These are phyloP conservation scores for Alethe castanea DNA, from an alignment of 2,113 vertebrate genomes.

Conservation along the genomic window DNA sequence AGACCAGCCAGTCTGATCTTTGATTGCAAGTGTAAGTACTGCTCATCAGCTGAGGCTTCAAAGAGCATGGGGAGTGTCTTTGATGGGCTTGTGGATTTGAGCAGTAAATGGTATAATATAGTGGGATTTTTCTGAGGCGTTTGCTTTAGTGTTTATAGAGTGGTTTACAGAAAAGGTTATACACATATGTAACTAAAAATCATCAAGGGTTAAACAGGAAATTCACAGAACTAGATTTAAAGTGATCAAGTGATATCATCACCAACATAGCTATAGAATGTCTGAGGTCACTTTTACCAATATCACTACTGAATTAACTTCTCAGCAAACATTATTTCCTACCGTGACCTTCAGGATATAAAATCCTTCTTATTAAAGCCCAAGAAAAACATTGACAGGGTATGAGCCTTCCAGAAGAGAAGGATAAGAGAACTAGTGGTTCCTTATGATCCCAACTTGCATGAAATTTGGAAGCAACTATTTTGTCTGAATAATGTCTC, in stretches of 20 bases:
- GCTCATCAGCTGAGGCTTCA: background rate
- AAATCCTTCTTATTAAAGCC: background rate
- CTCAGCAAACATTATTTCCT: background rate
- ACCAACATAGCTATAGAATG: rapidly evolving
- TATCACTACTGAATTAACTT: background rate
- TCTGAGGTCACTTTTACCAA: background rate
- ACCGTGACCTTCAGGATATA: rapidly evolving
- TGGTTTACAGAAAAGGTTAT: background rate
- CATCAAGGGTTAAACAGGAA: background rate
- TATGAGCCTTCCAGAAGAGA: background rate
- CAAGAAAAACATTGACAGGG: rapidly evolving
- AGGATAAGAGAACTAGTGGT: background rate
- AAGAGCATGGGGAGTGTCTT: background rate
- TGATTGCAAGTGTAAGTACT: background rate
- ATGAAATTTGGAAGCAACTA: background rate
- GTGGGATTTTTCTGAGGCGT: background rate
- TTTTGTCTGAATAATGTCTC: background rate
- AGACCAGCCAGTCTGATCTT: background rate
- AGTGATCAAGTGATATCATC: background rate
- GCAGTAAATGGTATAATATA: background rate
- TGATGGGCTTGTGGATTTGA: background rate
- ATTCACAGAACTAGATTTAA: background rate
- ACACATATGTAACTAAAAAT: background rate
- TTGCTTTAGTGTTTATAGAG: background rate
- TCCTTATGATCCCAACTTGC: background rate